Base-by-base conservation (phyloP, 2,113 vertebrate genomes). In the Patagioenas fasciata region DNA sequence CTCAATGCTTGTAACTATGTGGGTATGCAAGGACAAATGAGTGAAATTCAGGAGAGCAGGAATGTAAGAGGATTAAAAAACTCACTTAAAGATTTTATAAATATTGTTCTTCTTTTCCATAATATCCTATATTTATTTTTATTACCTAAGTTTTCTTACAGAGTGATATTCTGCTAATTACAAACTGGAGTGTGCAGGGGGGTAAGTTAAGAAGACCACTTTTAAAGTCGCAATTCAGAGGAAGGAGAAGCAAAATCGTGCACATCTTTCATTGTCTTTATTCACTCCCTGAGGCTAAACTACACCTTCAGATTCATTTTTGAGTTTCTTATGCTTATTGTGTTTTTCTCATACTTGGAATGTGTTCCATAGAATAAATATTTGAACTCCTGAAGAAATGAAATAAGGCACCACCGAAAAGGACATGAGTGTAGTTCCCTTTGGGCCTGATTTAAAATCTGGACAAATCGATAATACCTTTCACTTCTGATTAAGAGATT, bases 191-290 rank as follows among this genome's bases (percentile, higher is more conserved):
- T 21, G 18, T 8, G 2, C 28, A 3, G 4, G 10, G 15, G 5
- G 4, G 3, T 1, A 5, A 61, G 11, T 70, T 88, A 66, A 56
- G 31, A 78, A 3, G 8, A 34, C 32, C 0, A 8, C 31, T 81
- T 74, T 71, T 50, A 53, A 44, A 53, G n/a, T 32, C 61, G 23
- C 0, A 3, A 70, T 32, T 69, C 7, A 72, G 44, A 79, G 5
- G 5, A 26, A 85, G 64, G 5, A 75, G 29, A 66, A 57, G 16
- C 14, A 53, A 11, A 57, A 26, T 17, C 0, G 0, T 48, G 29
- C 17, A 53, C 26, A 75, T 24, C 13, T 18, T 75, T 73, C 53
- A 51, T 48, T 40, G 50, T 54, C 18, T 71, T 82, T 81, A 40
- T 64, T 85, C 28, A 40, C 5, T 61, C 40, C 7, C 26, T 85